Percentiles rank a stretch among this genome's conserved stretches.
These are phyloP conservation scores for Otolemur crassicaudatus DNA, from an alignment of 2,797 vertebrate species.

Conservation along the genomic window DNA sequence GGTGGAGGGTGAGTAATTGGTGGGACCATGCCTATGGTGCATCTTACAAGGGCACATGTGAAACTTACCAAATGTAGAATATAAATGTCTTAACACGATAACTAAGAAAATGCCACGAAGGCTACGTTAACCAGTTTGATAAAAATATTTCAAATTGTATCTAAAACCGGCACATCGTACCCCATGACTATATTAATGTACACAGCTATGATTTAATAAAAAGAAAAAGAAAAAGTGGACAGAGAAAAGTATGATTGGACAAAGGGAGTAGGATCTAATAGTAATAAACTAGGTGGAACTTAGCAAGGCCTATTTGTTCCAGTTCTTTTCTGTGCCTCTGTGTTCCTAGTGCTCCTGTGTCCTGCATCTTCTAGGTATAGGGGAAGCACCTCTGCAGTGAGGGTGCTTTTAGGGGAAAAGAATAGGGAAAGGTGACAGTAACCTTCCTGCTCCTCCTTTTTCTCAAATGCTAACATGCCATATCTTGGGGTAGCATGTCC, in stretches of 20 bases:
- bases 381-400: background rate
- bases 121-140: too few relatives aligned
- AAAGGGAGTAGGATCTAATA: background rate
- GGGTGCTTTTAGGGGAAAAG: background rate
- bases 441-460: background rate
- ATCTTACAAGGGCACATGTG: too few relatives aligned
- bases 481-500: background rate
- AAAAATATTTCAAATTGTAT: too few relatives aligned
- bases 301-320: background rate
- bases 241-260: background rate
- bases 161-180: too few relatives aligned
- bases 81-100: too few relatives aligned
- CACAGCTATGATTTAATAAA: too few relatives aligned
- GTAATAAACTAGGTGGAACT: background rate
- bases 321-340: background rate
- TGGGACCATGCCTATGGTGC: too few relatives aligned
- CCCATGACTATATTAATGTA: too few relatives aligned
- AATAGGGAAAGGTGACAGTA: too few relatives aligned
- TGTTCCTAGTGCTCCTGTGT: background rate
- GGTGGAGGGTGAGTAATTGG: too few relatives aligned
- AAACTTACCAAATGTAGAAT: too few relatives aligned
- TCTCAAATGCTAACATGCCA: background rate
- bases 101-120: too few relatives aligned
- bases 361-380: background rate
- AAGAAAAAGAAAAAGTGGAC: background rate